A percentile compares a stretch with the other conserved stretches of the same genome.
phyloP scores from a whole-genome alignment of 1,140 invertebrate genomes.

The Odontomachus brunneus region DNA sequence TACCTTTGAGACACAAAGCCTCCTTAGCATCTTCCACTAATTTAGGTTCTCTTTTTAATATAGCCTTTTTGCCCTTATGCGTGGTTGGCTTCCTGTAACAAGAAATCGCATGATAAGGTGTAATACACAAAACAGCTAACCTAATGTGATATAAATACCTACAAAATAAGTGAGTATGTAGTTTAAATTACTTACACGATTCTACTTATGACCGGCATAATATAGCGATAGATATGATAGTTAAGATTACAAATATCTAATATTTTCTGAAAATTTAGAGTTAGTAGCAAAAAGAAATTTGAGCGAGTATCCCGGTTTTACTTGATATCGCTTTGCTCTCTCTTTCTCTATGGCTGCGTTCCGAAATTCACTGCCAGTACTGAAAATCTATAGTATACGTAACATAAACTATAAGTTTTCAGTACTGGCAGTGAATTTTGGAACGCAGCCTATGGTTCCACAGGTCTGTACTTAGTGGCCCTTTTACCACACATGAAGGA shows the following conservation, averaged over 20 bases:
- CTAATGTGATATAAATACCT: conserved; percentile 33
- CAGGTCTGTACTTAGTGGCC: no score
- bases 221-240: conserved; percentile 54
- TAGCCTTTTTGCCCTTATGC: conserved; percentile 93
- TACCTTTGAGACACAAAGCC: conserved; percentile 94
- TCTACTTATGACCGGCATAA: conserved; percentile 82
- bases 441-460: no score
- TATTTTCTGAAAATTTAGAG: not conserved
- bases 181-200: conserved; percentile 81
- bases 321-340: no score
- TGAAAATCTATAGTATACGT: no score
- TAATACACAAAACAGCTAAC: no score
- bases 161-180: not conserved
- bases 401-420: no score
- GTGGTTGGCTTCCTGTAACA: conserved; percentile 93
- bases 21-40: conserved; percentile 95
- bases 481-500: no score
- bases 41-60: conserved; percentile 94
- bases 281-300: no score
- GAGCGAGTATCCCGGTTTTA: no score
- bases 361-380: no score
- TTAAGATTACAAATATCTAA: not conserved
- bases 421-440: no score
- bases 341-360: no score
- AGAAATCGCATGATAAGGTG: conserved; percentile 17